Percentiles rank a stretch among this genome's conserved stretches.
Conservation (phyloP, 2,888 invertebrate genomes). For the Nomada goodeniana region DNA sequence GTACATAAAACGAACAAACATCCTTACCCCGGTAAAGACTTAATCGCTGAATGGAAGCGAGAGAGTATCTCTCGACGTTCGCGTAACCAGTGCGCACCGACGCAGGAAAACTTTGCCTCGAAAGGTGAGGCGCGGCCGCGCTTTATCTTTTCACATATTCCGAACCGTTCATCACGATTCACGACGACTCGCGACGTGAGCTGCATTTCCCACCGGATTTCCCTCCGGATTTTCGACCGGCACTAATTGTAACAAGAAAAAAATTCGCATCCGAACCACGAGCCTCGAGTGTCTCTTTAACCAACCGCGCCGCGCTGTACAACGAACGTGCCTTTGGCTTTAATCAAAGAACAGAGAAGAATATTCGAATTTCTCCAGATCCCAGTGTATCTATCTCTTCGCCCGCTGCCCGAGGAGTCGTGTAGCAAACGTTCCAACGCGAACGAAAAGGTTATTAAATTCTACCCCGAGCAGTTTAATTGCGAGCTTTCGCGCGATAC, state of each 20-base stretch:
- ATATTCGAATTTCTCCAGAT: slow-evolving; percentile 4
- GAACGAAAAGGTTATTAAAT: too few relatives aligned
- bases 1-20: slow-evolving; percentile 29
- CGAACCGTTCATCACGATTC: background rate
- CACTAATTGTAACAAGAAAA: slow-evolving; percentile 64
- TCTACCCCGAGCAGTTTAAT: too few relatives aligned
- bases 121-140: background rate
- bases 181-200: slow-evolving; percentile 51
- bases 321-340: slow-evolving; percentile 54
- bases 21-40: slow-evolving; percentile 17
- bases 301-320: slow-evolving; percentile 32
- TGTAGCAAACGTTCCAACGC: too few relatives aligned
- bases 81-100: background rate
- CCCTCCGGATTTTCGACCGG: slow-evolving; percentile 41
- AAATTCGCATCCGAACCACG: slow-evolving; percentile 49
- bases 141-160: slow-evolving; percentile 27
- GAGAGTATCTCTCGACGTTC: background rate
- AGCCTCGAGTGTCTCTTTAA: slow-evolving; percentile 57
- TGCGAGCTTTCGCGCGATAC: background rate
- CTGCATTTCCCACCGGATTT: slow-evolving; percentile 54
- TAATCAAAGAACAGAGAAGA: slow-evolving; percentile 41
- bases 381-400: background rate
- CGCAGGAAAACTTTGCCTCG: background rate
- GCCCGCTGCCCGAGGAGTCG: too few relatives aligned
- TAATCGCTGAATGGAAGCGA: background rate